Conservation (phyloP, 2,113 vertebrate genomes). For the Lota lota region DNA sequence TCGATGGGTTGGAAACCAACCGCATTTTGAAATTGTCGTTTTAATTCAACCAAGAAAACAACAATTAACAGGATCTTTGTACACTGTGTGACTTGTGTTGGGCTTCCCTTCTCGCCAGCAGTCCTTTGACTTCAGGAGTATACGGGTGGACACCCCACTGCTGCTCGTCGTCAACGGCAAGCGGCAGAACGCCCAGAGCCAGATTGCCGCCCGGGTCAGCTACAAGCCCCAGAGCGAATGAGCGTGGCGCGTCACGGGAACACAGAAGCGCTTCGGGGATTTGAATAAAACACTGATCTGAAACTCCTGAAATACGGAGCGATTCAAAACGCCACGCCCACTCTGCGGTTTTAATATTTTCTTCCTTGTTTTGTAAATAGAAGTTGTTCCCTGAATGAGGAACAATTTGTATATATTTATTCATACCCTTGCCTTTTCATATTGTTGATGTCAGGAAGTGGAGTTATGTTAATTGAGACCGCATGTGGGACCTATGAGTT, state of each 20-base stretch:
- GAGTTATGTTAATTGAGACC: background rate
- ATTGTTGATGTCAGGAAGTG: background rate
- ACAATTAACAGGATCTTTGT: too few relatives aligned
- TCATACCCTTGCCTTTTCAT: background rate
- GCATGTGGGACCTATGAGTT: background rate
- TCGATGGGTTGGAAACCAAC: too few relatives aligned
- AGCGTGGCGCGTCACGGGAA: constrained; percentile 24
- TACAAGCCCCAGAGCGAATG: constrained; percentile 82
- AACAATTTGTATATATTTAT: constrained; percentile 5
- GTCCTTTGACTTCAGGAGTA: constrained; percentile 79
- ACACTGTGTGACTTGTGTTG: background rate
- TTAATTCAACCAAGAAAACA: too few relatives aligned
- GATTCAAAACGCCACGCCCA: constrained; percentile 25
- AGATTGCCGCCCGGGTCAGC: constrained; percentile 79
- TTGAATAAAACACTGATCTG: background rate
- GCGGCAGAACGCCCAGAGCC: constrained; percentile 78
- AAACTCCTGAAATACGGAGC: background rate
- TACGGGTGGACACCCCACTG: constrained; percentile 85
- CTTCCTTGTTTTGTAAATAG: constrained; percentile 50
- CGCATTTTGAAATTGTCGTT: too few relatives aligned
- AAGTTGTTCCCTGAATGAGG: background rate
- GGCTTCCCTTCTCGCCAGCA: constrained; percentile 21
- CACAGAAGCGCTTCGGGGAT: background rate
- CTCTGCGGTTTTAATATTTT: background rate
- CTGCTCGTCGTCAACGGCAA: constrained; percentile 88